These are phyloP conservation scores for Lepidonotus clava DNA, from an alignment of 2,888 invertebrate genomes.

Conservation along the genomic window DNA sequence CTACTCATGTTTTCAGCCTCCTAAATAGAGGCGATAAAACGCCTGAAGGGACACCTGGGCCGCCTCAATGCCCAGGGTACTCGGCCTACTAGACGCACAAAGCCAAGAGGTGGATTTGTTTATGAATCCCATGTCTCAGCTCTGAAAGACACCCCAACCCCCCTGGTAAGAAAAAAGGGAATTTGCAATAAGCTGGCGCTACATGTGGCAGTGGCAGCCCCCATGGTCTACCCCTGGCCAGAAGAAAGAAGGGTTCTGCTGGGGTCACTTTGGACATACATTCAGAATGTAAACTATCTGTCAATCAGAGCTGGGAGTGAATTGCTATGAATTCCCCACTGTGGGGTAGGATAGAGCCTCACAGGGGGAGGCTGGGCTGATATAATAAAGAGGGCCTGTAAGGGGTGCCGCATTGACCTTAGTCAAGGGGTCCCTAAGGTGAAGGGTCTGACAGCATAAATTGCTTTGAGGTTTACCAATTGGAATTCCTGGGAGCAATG, in stretches of 20 bases:
- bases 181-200: slow-evolving; percentile 8
- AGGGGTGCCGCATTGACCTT: neutral
- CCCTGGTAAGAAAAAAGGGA: neutral
- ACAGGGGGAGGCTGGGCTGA: neutral
- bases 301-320: neutral
- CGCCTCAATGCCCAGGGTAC: neutral
- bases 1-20: too few species aligned
- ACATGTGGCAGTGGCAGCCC: neutral
- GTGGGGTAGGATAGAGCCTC: neutral
- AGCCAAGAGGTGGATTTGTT: slow-evolving; percentile 2
- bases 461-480: too few species aligned
- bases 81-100: too few species aligned
- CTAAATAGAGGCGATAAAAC: too few species aligned
- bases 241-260: neutral
- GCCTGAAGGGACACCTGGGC: neutral
- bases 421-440: neutral
- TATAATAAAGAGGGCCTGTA: neutral
- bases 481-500: neutral
- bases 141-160: neutral
- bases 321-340: neutral
- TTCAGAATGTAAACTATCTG: neutral
- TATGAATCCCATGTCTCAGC: neutral
- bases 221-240: neutral
- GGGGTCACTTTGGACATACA: neutral
- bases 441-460: too few species aligned